phyloP scores from a whole-genome alignment of 2,113 vertebrate species.

The Illadopsis cleaveri region DNA sequence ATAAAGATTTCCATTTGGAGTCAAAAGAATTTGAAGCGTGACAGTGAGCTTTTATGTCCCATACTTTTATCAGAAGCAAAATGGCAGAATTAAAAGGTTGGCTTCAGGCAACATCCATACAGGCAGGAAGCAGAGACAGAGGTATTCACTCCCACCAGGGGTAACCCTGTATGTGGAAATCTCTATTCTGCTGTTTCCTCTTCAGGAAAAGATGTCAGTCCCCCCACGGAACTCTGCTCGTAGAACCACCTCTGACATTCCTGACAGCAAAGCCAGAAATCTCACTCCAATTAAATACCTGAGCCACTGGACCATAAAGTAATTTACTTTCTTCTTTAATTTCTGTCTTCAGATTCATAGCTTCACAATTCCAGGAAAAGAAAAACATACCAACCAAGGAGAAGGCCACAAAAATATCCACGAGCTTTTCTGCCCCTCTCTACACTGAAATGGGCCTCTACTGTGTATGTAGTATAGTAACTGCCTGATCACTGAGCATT shows the following conservation, averaged over 20 bases:
- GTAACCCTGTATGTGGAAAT: not conserved
- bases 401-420: not conserved
- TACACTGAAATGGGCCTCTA: not conserved
- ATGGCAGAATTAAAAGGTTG: not conserved
- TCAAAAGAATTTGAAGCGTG: not conserved
- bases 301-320: not conserved
- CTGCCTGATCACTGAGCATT: not conserved
- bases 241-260: not conserved
- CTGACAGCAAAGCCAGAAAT: not conserved
- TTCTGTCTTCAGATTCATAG: not conserved
- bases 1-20: not conserved
- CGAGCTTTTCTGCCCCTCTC: not conserved
- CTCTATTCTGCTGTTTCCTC: not conserved
- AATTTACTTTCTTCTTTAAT: not conserved
- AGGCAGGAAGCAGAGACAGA: not conserved
- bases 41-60: not conserved
- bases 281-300: not conserved
- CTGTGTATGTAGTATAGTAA: not conserved
- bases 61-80: not conserved
- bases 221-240: accelerated
- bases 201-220: not conserved
- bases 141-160: not conserved
- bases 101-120: not conserved
- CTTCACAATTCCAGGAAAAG: not conserved
- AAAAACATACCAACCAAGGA: not conserved